Percentiles rank a stretch among this genome's conserved stretches.
phyloP scores from a whole-genome alignment of 2,888 invertebrate genomes.

The Magallana nippona region DNA sequence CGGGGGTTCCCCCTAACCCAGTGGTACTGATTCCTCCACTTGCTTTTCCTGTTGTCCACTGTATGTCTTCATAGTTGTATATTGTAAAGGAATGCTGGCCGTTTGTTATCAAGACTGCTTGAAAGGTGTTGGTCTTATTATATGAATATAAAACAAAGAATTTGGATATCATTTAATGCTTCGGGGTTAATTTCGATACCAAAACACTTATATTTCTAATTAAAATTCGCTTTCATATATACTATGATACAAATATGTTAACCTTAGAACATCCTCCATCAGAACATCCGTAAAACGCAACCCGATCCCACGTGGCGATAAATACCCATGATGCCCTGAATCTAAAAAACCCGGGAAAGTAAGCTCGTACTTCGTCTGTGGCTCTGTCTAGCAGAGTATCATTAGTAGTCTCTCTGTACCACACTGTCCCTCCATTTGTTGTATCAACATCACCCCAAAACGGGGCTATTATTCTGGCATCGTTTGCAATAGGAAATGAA shows the following conservation, averaged over 20 bases:
- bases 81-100: slow-evolving; percentile 96
- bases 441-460: slow-evolving; percentile 47
- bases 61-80: slow-evolving; percentile 93
- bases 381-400: slow-evolving; percentile 31
- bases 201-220: too few species aligned
- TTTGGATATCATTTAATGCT: too few species aligned
- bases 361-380: slow-evolving; percentile 34
- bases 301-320: slow-evolving; percentile 43
- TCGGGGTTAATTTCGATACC: too few species aligned
- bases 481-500: slow-evolving; percentile 25
- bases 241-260: too few species aligned
- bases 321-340: slow-evolving; percentile 45
- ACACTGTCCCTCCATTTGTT: slow-evolving; percentile 43
- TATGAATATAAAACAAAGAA: too few species aligned
- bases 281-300: slow-evolving; percentile 41
- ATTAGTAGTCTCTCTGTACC: slow-evolving; percentile 40
- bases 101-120: slow-evolving; percentile 95
- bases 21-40: slow-evolving; percentile 56
- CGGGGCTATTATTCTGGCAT: slow-evolving; percentile 35
- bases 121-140: slow-evolving; percentile 94
- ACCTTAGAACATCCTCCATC: not conserved
- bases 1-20: slow-evolving; percentile 64
- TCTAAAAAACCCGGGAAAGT: slow-evolving; percentile 15
- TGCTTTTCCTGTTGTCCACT: slow-evolving; percentile 65
- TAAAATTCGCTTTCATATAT: too few species aligned